These are phyloP conservation scores for Acanthurus tractus DNA, from an alignment of 2,797 vertebrate genomes.

Conservation along the genomic window DNA sequence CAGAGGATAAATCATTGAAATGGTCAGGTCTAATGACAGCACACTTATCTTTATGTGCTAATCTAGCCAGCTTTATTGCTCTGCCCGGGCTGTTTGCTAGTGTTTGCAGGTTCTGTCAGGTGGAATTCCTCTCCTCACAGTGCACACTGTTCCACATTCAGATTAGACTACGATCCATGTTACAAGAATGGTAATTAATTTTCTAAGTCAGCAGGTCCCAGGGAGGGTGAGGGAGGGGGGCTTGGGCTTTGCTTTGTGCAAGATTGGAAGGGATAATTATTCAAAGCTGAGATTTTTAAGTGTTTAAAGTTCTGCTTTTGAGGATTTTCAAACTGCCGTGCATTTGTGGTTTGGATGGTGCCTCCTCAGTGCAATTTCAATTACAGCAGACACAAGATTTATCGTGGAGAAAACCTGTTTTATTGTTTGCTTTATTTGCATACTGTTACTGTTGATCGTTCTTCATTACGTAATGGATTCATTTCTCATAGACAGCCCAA, in stretches of 20 bases:
- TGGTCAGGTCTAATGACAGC: constrained; percentile 61
- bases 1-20: constrained; percentile 59
- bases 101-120: constrained; percentile 52
- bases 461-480: constrained; percentile 65
- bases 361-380: no score
- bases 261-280: constrained; percentile 33
- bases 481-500: constrained; percentile 63
- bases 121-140: constrained; percentile 28
- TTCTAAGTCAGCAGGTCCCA: constrained; percentile 12
- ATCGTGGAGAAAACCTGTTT: constrained; percentile 51
- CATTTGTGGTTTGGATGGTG: neutral
- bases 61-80: constrained; percentile 60
- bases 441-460: constrained; percentile 58
- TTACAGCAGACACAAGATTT: constrained; percentile 17
- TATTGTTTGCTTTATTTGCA: constrained; percentile 61
- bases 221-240: neutral
- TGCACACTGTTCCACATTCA: constrained; percentile 31
- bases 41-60: constrained; percentile 70
- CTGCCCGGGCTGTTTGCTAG: constrained; percentile 51
- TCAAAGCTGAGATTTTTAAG: constrained; percentile 9
- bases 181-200: constrained; percentile 44
- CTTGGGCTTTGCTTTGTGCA: constrained; percentile 26
- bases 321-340: constrained; percentile 1
- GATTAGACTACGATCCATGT: constrained; percentile 39
- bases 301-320: neutral